Conservation (phyloP, 2,113 vertebrate genomes). For the Trichechus manatus region DNA sequence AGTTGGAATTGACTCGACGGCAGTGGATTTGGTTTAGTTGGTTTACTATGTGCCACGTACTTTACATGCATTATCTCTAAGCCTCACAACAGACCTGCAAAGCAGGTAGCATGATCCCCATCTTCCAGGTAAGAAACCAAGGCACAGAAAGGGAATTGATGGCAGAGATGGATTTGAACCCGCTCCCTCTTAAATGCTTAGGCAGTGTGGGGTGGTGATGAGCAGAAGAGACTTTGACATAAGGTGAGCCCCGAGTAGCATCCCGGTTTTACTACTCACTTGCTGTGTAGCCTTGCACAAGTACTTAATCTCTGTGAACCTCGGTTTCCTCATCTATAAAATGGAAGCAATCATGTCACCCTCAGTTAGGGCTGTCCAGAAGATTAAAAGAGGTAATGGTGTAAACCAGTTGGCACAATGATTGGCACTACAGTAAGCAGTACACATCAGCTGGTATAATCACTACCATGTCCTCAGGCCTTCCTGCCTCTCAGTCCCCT, state of each 20-base stretch:
- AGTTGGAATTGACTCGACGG: no score
- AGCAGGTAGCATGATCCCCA: not conserved
- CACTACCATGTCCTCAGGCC: not conserved
- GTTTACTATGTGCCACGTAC: not conserved
- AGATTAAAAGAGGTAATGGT: not conserved
- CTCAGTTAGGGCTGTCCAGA: not conserved
- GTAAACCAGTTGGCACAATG: not conserved
- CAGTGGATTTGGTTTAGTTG: no score
- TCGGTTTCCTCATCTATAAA: constrained; percentile 44
- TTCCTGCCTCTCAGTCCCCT: not conserved
- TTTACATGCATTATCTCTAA: not conserved
- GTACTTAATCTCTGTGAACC: not conserved
- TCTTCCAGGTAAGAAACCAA: constrained; percentile 28
- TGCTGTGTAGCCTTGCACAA: not conserved
- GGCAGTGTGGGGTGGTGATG: not conserved
- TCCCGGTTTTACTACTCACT: not conserved
- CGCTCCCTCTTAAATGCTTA: not conserved
- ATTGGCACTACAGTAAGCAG: not conserved
- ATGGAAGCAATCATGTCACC: not conserved
- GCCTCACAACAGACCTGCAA: not conserved
- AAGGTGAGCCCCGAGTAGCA: not conserved
- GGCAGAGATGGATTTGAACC: not conserved
- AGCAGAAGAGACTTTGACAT: not conserved
- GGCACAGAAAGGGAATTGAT: not conserved
- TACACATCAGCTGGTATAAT: not conserved